Evolutionary conservation across 2,113 vertebrate genomes (phyloP), one percentile per base, ranked within the genome.

Genomic region (Bubo scandiacus): DNA sequence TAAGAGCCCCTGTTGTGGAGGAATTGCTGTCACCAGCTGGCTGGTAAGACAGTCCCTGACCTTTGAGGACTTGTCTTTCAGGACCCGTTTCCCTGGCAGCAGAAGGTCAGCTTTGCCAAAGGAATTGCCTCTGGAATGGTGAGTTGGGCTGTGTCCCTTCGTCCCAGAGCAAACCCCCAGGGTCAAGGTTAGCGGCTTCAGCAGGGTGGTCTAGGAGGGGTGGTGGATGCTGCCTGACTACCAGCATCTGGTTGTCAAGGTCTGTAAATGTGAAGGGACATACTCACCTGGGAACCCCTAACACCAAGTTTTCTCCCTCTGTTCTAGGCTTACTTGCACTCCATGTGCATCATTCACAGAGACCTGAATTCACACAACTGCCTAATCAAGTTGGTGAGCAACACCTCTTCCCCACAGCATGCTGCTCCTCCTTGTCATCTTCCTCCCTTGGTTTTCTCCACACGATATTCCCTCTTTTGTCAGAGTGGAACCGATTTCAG

Each of bases 61-160:
- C 52, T 43, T 14, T 89, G 62, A 92, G 36, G 27, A 42, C 51
- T 95, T 90, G 40, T 95, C 92, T 96, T 94, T 42, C 97, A 99
- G 99, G 99, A 99, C 65, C 98, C 98, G 0, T 99, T 99, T 97
- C 98, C 99, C 92, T 99, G 99, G 99, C 97, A 99, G 82, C 99
- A 99, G 98, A 99, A 99, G 85, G 99, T 99, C 97, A 99, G 98
- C 96, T 99, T 99, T 98, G 99, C 99, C 92, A 99, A 99, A 98
- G 98, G 99, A 97, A 99, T 99, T 59, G 98, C 99, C 29, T 99
- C 99, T 45, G 99, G 99, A 97, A 99, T 99, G 99, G 99, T 99
- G 97, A 99, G 99, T 98, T 11, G 20, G 42, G 10, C 45, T 75
- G 57, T 75, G 57, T 63, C 3, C 1, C 43, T 72, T 43, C 2